Evolutionary conservation across 2,888 invertebrate genomes (phyloP), one percentile per base, ranked within the genome.

Genomic region (Arctia plantaginis): DNA sequence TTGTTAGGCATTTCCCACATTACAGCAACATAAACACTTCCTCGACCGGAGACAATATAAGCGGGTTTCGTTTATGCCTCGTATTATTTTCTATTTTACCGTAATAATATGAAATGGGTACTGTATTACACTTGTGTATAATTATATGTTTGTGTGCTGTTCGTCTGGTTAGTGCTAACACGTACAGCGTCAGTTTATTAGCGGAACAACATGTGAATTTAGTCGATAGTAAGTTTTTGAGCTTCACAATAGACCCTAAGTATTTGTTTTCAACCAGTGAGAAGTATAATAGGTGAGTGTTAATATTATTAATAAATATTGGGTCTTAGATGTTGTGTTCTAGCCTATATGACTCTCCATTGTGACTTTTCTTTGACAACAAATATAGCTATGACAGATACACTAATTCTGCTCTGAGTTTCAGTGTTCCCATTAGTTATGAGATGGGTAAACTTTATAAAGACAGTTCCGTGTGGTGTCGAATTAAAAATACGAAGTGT

Each of bases 191-290:
- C 73, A 96, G 95, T 81, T 92, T 98, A 62, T 96, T 96, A 77
- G 96, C 96, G 0, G 97, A 97, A 81, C 96, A 96, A 78, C 96
- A 97, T 39, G 91, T 97, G 12, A 96, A 98, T 82, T 89, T 96
- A 76, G 97, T 98, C 3, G 97, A 97, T 85, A 97, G 96, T 71
- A 96, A 96, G 85, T 98, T 98, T 89, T 90, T 98, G 23, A 98
- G 98, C 90, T 96, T 98, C 80, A 97, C 97, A 0, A 93, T 98
- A 12, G 97, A 97, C 86, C 98, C 98, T 0, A 96, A 96, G 71
- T 95, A 97, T 86, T 88, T 98, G 75, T 96, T 95, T 86, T 88
- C 92, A 0, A 90, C 88, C 41, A 90, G 88, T 77, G 92, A 92
- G 3, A 92, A 91, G 71, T 91, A 91, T 81, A 90, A 83, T 12